phyloP scores from a whole-genome alignment of 2,113 vertebrate genomes.

The Gambusia holbrooki region DNA sequence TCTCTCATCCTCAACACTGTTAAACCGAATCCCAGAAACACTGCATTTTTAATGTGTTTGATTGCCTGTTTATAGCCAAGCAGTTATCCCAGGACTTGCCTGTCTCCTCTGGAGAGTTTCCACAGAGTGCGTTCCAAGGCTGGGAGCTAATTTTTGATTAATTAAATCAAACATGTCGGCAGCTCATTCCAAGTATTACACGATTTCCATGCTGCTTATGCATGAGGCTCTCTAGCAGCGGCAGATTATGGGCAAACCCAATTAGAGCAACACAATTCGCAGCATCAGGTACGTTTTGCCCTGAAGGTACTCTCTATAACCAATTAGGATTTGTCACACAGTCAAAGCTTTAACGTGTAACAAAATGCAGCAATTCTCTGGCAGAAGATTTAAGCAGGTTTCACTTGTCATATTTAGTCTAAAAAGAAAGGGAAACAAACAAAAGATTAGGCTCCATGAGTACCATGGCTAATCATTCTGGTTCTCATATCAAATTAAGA shows the following conservation, averaged over 20 bases:
- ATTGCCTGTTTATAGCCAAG: slow-evolving; percentile 45
- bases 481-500: slow-evolving; percentile 47
- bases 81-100: slow-evolving; percentile 58
- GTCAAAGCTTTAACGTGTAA: slow-evolving; percentile 63
- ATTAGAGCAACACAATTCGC: slow-evolving; percentile 76
- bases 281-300: slow-evolving; percentile 77
- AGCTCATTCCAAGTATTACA: slow-evolving; percentile 74
- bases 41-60: slow-evolving; percentile 28
- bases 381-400: slow-evolving; percentile 62
- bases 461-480: slow-evolving; percentile 51
- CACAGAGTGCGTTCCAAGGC: slow-evolving; percentile 65
- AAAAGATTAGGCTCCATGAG: slow-evolving; percentile 56
- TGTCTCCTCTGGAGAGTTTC: slow-evolving; percentile 63
- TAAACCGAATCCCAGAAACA: slow-evolving; percentile 42
- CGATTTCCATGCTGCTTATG: slow-evolving; percentile 74
- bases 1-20: slow-evolving; percentile 1
- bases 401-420: slow-evolving; percentile 70
- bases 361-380: slow-evolving; percentile 59
- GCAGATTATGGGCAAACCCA: slow-evolving; percentile 77
- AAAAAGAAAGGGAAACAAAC: slow-evolving; percentile 69
- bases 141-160: slow-evolving; percentile 77
- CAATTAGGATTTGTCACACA: slow-evolving; percentile 80
- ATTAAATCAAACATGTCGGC: slow-evolving; percentile 80
- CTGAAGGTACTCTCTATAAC: slow-evolving; percentile 74
- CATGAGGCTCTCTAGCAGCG: slow-evolving; percentile 66